Evolutionary conservation across 2,888 invertebrate genomes (phyloP), one percentile per base, ranked within the genome.

Genomic region (Cataglyphis altisquamis): DNA sequence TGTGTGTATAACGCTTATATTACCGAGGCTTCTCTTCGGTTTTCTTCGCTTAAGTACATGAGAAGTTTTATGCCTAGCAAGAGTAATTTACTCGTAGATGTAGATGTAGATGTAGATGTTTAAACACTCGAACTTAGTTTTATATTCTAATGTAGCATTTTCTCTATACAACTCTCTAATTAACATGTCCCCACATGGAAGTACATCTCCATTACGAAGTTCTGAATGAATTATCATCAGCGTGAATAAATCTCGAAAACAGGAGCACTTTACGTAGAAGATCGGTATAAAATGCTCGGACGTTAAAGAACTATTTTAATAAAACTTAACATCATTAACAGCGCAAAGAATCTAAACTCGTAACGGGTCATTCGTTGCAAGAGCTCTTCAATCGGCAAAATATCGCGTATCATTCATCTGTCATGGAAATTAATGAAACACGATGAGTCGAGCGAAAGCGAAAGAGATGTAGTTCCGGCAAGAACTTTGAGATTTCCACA

Each of bases 151-250:
- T n/a, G 84, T 90, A 91, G 90, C 91, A 90, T 72, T 72, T 90
- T 63, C 80, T 66, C 57, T 81, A 84, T 90, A 91, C 90, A 89
- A 85, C 73, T 87, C 73, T 87, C 89, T 93, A 93, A 84, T 84
- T 91, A 92, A 92, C 92, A 92, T 92, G 92, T 92, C 92, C 92
- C 91, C 60, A 57, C 66, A 83, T 91, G 91, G 91, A 93, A 93
- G 91, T 92, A 90, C 87, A 92, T 88, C 77, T 83, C 67, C 73
- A 72, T 83, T 64, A 60, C 68, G 78, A 80, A 74, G 60, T 60
- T 73, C 72, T 25, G 74, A 25, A 48, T 52, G 72, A 67, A 8
- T 67, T 32, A 1, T 62, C 73, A 45, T 62, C 21, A 21, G 45
- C 48, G 21, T n/a, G 68, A 74, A 63, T 25, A 70, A 80, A 48